Evolutionary conservation across 2,888 invertebrate species (phyloP), one percentile per base, ranked within the genome.

Genomic region (Merodon equestris): DNA sequence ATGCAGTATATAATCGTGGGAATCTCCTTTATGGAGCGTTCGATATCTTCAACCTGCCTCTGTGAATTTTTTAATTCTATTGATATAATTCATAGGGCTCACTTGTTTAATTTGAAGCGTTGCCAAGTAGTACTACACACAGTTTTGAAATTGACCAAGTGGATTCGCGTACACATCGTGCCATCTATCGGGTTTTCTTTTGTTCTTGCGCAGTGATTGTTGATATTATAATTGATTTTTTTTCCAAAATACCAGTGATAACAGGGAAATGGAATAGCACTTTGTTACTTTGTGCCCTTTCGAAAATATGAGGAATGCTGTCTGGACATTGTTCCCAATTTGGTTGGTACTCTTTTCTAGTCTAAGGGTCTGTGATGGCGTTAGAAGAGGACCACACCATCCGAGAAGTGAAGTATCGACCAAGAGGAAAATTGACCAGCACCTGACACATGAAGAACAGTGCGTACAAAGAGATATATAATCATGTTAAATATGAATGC

Each of bases 401-500:
- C 93, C 93, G 0, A 87, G 91, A 81, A 91, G 90, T 83, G 91
- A 85, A 64, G 86, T 89, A 14, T 85, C 86, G 18, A 90, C 95
- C 48, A 94, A 93, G 0, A 92, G 92, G 57, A 86, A 86, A 79
- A 85, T 89, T 40, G 95, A 96, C 85, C 89, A 91, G 9, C 90
- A 94, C 84, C 89, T 96, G 15, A 90, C 95, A 61, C 95, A 94
- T 82, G 95, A 96, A 86, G 91, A 91, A 44, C 92, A 92, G 96
- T 96, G 88, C 17, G 36, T 4, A 27, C 27, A 40, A 40, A n/a
- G n/a, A 40, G 10, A 1, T n/a, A 3, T 9, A n/a, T 3, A 7
- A n/a, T 9, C 1, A n/a, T n/a, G 40, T 40, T 40, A 27, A 27
- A 27, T 27, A n/a, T n/a, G n/a, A n/a, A n/a, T 10, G 7, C 36